Conservation (phyloP, 2,113 vertebrate species). For the Pluvialis apricaria region DNA sequence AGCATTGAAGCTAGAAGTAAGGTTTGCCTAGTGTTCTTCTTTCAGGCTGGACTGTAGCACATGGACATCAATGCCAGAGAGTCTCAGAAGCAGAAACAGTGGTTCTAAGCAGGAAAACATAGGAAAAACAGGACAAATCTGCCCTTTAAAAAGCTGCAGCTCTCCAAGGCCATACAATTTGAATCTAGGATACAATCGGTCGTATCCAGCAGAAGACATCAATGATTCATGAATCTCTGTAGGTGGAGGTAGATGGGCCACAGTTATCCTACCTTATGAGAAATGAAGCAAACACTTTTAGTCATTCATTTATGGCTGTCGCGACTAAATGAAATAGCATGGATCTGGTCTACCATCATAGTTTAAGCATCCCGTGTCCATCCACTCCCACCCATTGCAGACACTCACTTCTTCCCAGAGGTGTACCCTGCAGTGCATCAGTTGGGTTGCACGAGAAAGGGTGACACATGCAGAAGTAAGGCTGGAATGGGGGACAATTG, state of each 20-base stretch:
- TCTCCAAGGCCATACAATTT: neutral
- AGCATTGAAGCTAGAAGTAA: neutral
- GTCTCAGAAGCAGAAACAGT: neutral
- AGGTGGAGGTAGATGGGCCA: neutral
- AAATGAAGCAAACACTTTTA: neutral
- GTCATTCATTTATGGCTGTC: neutral
- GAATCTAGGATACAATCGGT: neutral
- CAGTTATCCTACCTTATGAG: neutral
- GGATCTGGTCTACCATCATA: neutral
- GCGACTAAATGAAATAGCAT: neutral
- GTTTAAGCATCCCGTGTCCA: neutral
- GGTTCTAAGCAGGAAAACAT: neutral
- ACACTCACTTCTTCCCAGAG: neutral
- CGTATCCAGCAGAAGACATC: neutral
- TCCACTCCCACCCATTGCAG: neutral
- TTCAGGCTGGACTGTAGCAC: neutral
- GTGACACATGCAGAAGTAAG: neutral
- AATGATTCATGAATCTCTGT: neutral
- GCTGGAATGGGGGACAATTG: neutral
- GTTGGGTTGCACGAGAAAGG: fast-evolving
- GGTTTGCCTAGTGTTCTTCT: neutral
- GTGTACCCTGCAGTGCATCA: neutral
- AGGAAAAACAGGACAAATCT: neutral
- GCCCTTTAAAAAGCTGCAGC: neutral
- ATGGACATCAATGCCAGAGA: neutral